Percentiles rank a stretch among this genome's conserved stretches.
Evolutionary conservation across 1,140 invertebrate species (phyloP).

Genomic region (Tachypleus tridentatus): DNA sequence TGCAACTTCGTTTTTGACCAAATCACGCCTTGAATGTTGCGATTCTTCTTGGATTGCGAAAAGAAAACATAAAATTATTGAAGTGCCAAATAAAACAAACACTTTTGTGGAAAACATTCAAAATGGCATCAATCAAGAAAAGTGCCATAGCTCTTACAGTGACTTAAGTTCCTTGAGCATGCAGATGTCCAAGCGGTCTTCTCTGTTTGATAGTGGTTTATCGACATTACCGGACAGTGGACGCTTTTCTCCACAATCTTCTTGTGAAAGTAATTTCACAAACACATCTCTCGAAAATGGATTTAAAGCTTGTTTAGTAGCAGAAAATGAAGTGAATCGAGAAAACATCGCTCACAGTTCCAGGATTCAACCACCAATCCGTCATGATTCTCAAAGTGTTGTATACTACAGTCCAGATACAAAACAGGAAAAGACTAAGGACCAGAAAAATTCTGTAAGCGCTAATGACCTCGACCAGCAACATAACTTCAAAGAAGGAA

Average conservation of each 20-base stretch:
- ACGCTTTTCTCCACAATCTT: constrained; percentile 22
- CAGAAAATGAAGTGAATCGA: constrained; percentile 19
- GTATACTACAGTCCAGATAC: constrained; percentile 40
- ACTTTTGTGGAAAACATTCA: constrained; percentile 54
- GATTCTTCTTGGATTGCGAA: not conserved
- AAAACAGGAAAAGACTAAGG: too few relatives aligned
- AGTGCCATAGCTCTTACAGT: constrained; percentile 48
- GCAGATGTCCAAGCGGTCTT: constrained; percentile 22
- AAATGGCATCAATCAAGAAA: constrained; percentile 48
- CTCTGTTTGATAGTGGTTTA: constrained; percentile 22
- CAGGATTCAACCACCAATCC: constrained; percentile 60
- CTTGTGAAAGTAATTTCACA: constrained; percentile 39
- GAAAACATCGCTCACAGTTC: constrained; percentile 57
- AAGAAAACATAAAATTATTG: not conserved
- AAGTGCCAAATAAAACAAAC: constrained; percentile 14
- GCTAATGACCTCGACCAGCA: too few relatives aligned
- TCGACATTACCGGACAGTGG: constrained; percentile 24
- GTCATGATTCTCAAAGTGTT: constrained; percentile 66
- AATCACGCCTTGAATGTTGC: constrained; percentile 50
- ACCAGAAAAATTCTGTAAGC: too few relatives aligned
- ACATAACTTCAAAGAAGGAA: too few relatives aligned
- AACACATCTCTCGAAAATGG: constrained; percentile 24
- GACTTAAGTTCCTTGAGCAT: constrained; percentile 44
- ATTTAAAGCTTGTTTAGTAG: constrained; percentile 28
- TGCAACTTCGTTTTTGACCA: constrained; percentile 29